Conservation (phyloP, 2,113 vertebrate genomes). For the Neoarius graeffei region DNA sequence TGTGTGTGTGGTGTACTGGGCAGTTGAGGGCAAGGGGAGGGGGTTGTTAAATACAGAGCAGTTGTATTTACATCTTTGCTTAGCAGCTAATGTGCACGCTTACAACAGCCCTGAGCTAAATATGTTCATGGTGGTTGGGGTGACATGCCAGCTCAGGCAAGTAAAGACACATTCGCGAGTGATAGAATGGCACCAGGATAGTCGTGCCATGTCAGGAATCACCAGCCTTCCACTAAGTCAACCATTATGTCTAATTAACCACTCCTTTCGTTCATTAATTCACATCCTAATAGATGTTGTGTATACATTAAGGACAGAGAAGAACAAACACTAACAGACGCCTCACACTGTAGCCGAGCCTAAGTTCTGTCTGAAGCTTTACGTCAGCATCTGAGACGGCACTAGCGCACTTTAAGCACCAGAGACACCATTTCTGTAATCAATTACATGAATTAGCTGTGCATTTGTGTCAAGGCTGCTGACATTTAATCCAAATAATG, state of each 20-base stretch:
- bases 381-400: not conserved
- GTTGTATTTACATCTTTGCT: slow-evolving; percentile 37
- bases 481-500: not conserved
- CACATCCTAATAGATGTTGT: not conserved
- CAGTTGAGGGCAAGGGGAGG: not conserved
- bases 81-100: slow-evolving; percentile 32
- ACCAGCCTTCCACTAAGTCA: slow-evolving; percentile 10
- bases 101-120: slow-evolving; percentile 51
- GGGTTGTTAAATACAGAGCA: slow-evolving; percentile 37
- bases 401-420: not conserved
- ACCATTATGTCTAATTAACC: slow-evolving; percentile 6
- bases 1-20: not conserved
- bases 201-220: slow-evolving; percentile 40
- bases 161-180: slow-evolving; percentile 41
- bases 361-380: not conserved
- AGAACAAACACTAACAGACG: not conserved
- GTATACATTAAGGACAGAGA: not conserved
- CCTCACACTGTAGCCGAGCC: not conserved
- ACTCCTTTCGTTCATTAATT: not conserved
- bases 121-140: slow-evolving; percentile 16
- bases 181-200: slow-evolving; percentile 35
- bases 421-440: not conserved
- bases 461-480: not conserved
- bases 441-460: not conserved
- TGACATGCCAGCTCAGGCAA: slow-evolving; percentile 47